A percentile compares a stretch with the other conserved stretches of the same genome.
phyloP scores from a whole-genome alignment of 1,140 invertebrate genomes.

The Nephila pilipes region DNA sequence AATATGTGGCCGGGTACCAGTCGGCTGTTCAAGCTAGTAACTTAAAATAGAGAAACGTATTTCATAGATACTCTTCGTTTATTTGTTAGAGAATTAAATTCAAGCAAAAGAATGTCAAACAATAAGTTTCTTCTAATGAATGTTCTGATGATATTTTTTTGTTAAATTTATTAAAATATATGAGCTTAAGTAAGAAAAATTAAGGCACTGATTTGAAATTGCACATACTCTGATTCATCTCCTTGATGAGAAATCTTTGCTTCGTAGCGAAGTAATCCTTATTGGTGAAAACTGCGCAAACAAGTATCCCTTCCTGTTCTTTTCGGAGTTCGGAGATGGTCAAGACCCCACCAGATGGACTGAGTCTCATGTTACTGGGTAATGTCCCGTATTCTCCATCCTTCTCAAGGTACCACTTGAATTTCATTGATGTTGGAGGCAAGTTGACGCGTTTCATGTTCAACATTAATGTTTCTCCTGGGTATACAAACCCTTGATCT shows the following conservation, averaged over 20 bases:
- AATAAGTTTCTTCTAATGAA: no score
- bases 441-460: constrained; percentile 28
- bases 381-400: neutral
- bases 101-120: no score
- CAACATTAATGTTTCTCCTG: constrained; percentile 33
- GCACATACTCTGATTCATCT: constrained; percentile 36
- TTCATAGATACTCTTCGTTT: no score
- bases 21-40: no score
- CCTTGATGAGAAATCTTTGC: constrained; percentile 23
- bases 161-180: no score
- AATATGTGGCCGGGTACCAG: no score
- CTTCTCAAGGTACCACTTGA: constrained; percentile 41
- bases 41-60: no score
- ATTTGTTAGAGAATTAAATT: no score
- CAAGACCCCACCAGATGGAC: constrained; percentile 19
- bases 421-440: neutral
- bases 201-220: neutral
- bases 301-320: constrained; percentile 55
- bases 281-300: constrained; percentile 52
- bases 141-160: no score
- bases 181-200: no score
- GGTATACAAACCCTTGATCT: constrained; percentile 63
- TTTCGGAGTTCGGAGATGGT: constrained; percentile 20
- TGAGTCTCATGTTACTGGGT: constrained; percentile 63
- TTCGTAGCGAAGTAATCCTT: constrained; percentile 1